These are phyloP conservation scores for Drosophila kurseongensis DNA, from an alignment of 1,140 invertebrate species.

Conservation along the genomic window DNA sequence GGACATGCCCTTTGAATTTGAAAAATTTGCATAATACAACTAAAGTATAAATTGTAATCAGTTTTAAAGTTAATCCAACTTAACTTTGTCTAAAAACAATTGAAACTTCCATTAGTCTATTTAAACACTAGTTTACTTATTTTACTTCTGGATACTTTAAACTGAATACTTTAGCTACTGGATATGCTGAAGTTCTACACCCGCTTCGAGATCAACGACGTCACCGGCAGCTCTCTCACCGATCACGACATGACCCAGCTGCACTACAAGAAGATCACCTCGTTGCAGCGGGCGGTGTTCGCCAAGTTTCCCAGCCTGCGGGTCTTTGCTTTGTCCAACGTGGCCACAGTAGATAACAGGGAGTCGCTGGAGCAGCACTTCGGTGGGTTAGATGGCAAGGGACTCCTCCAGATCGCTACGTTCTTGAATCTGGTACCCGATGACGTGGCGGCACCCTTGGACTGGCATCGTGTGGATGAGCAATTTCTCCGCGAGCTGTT, in stretches of 20 bases:
- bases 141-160: no score
- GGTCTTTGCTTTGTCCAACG: conserved; percentile 96
- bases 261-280: conserved; percentile 96
- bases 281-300: conserved; percentile 96
- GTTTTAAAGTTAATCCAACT: no score
- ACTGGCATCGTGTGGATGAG: conserved; percentile 91
- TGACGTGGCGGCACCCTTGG: conserved; percentile 88
- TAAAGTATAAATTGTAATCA: no score
- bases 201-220: conserved; percentile 98
- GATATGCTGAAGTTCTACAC: conserved; percentile 99
- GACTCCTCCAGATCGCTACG: conserved; percentile 93
- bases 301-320: conserved; percentile 94
- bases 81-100: no score
- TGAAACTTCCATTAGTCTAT: no score
- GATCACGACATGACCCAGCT: conserved; percentile 96
- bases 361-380: conserved; percentile 95
- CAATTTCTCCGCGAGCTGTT: conserved; percentile 94
- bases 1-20: no score
- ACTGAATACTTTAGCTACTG: conserved; percentile 94
- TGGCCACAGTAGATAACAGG: conserved; percentile 96
- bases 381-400: conserved; percentile 89
- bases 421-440: conserved; percentile 94
- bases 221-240: conserved; percentile 96
- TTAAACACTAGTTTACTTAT: no score
- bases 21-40: no score